phyloP scores from a whole-genome alignment of 1,140 invertebrate genomes.

The Paraescarpia echinospica region DNA sequence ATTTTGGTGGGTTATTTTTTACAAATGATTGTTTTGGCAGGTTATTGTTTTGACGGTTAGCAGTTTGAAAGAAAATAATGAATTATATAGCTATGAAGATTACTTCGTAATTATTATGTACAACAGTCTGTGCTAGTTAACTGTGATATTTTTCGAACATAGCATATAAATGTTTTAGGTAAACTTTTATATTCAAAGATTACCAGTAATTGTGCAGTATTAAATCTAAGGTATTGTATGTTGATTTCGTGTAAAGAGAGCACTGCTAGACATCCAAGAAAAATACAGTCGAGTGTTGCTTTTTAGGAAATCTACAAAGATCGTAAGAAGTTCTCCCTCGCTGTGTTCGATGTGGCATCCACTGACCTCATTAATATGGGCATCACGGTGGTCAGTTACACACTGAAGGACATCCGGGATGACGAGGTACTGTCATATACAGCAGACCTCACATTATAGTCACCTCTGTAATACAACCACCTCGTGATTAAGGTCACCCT shows the following conservation, averaged over 20 bases:
- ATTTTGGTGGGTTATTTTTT: background rate
- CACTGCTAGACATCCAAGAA: too few relatives aligned
- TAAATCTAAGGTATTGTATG: background rate
- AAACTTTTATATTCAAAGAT: background rate
- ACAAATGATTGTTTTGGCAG: background rate
- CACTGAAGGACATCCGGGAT: constrained; percentile 94
- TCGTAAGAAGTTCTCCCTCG: constrained; percentile 97
- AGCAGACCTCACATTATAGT: background rate
- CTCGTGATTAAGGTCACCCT: too few relatives aligned
- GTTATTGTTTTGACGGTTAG: background rate
- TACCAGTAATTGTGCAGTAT: background rate
- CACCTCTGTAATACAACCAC: background rate
- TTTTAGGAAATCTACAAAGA: constrained; percentile 92
- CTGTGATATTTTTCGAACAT: background rate
- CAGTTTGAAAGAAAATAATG: too few relatives aligned
- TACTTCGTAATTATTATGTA: background rate
- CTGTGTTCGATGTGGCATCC: constrained; percentile 69
- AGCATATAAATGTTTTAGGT: background rate
- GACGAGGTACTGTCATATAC: constrained; percentile 66
- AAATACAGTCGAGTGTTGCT: background rate
- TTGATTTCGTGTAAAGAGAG: too few relatives aligned
- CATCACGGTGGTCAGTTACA: constrained; percentile 96
- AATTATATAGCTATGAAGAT: too few relatives aligned
- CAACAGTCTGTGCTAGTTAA: background rate
- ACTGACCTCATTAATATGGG: constrained; percentile 97